Percentiles rank a stretch among this genome's conserved stretches.
Conservation (phyloP, 2,113 vertebrate species). For the Anarhynchus alexandrinus region DNA sequence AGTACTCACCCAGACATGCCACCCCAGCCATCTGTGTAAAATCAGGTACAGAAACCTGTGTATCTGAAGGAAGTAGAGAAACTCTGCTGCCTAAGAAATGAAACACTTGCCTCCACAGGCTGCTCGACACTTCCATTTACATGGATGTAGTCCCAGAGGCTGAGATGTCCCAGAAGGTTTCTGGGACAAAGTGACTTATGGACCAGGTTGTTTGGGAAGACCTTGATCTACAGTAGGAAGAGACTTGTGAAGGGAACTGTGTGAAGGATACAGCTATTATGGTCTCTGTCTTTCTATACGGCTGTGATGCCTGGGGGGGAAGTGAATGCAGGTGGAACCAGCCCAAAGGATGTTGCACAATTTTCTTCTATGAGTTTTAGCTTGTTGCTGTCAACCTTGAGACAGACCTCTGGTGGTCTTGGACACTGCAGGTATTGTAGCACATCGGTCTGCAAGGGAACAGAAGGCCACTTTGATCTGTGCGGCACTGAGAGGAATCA, state of each 20-base stretch:
- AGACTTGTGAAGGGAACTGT: not conserved
- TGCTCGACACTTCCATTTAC: not conserved
- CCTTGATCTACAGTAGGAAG: not conserved
- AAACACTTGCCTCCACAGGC: not conserved
- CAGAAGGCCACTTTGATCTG: conserved; percentile 16
- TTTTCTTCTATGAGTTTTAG: not conserved
- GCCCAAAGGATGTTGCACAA: not conserved
- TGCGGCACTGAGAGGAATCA: not conserved
- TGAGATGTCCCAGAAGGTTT: not conserved
- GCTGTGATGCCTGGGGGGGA: not conserved
- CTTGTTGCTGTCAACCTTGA: not conserved
- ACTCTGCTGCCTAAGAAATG: not conserved
- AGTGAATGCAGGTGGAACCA: not conserved
- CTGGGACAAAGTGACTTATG: not conserved
- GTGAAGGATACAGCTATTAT: not conserved
- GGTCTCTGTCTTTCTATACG: not conserved
- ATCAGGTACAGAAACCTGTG: not conserved
- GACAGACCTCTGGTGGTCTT: not conserved
- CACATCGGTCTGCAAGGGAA: not conserved
- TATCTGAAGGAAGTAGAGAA: not conserved
- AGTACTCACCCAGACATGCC: not conserved
- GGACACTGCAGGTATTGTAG: not conserved
- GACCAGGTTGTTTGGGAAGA: not conserved
- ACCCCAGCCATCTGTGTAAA: not conserved
- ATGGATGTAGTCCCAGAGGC: not conserved